phyloP scores from a whole-genome alignment of 2,113 vertebrate species.

The Marmota flaviventris region DNA sequence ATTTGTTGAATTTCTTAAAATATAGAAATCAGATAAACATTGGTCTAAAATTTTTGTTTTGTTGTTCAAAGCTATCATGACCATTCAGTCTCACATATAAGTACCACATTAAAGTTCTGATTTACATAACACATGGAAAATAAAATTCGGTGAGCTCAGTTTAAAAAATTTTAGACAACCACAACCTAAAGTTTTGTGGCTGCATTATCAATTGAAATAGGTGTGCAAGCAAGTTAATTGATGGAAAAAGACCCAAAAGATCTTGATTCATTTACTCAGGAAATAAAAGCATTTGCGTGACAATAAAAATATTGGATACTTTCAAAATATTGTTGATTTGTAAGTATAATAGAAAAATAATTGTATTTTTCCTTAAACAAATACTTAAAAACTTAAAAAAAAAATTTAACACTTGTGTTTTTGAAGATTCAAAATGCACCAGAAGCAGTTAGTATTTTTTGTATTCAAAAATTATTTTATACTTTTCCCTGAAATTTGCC shows the following conservation, averaged over 20 bases:
- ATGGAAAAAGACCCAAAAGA: background rate
- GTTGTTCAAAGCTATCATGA: background rate
- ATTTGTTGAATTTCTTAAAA: background rate
- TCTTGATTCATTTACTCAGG: background rate
- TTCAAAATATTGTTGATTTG: background rate
- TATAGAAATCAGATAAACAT: background rate
- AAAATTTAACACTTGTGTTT: background rate
- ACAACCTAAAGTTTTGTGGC: background rate
- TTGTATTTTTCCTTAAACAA: background rate
- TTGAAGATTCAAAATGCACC: background rate
- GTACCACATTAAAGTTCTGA: background rate
- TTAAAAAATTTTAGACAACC: background rate
- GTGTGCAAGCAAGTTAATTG: background rate
- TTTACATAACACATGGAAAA: background rate
- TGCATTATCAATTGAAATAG: background rate
- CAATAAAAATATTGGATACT: background rate
- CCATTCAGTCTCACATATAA: background rate
- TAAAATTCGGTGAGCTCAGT: background rate
- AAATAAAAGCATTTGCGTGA: background rate
- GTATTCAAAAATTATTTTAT: background rate
- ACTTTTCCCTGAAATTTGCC: background rate
- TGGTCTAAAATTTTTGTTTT: background rate
- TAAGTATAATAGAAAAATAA: background rate
- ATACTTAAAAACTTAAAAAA: background rate
- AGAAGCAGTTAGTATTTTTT: background rate